Evolutionary conservation across 2,888 invertebrate species (phyloP).

Genomic region (Octonoba sinensis): DNA sequence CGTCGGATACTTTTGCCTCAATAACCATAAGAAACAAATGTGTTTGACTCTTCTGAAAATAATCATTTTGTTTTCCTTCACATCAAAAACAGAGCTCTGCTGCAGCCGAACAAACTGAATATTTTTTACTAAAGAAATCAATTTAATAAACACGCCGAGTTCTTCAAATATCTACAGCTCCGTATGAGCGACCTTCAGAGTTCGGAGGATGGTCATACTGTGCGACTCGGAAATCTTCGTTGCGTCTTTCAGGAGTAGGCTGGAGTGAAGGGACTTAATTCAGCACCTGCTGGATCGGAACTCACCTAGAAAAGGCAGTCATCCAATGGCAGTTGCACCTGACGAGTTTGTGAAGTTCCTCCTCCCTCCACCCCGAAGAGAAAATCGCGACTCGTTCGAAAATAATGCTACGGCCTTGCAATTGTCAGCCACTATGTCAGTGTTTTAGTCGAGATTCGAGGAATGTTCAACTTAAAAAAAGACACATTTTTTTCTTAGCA

Average conservation of each 20-base stretch:
- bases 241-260: conserved; percentile 36
- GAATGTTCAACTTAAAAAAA: too few relatives aligned
- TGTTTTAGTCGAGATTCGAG: conserved; percentile 16
- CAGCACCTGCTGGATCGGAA: conserved; percentile 43
- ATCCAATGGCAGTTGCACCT: conserved; percentile 36
- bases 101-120: not conserved
- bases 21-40: too few relatives aligned
- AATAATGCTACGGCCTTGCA: conserved; percentile 32
- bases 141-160: not conserved
- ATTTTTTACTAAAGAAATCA: not conserved
- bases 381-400: conserved; percentile 21
- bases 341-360: conserved; percentile 26
- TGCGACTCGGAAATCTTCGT: too few relatives aligned
- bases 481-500: too few relatives aligned
- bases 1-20: too few relatives aligned
- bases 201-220: too few relatives aligned
- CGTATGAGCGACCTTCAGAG: too few relatives aligned
- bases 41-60: too few relatives aligned
- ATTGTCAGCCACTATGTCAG: conserved; percentile 56
- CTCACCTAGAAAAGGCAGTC: conserved; percentile 60
- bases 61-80: too few relatives aligned
- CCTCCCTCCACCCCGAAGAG: conserved; percentile 6
- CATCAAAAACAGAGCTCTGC: too few relatives aligned
- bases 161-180: too few relatives aligned
- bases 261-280: not conserved